A percentile compares a stretch with the other conserved stretches of the same genome.
phyloP scores from a whole-genome alignment of 1,140 invertebrate genomes.

The Ridgeia piscesae region DNA sequence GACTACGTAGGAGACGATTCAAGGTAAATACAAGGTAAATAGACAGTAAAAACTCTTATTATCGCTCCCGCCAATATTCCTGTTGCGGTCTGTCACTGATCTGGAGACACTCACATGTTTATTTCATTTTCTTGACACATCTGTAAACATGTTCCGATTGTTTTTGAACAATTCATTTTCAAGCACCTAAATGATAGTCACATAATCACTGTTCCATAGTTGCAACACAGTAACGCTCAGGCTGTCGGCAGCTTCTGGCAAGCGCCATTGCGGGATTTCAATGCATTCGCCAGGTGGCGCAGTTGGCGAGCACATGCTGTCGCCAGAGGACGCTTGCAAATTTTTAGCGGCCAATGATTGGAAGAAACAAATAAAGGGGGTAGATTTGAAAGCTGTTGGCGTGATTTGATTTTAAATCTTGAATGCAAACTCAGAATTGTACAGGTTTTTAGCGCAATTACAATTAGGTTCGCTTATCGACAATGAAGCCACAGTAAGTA shows the following conservation, averaged over 20 bases:
- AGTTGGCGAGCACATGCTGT: not conserved
- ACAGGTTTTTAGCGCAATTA: not conserved
- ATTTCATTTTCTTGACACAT: not conserved
- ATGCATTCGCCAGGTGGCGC: too few relatives aligned
- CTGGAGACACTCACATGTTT: not conserved
- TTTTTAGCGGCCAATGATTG: not conserved
- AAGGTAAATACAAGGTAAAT: too few relatives aligned
- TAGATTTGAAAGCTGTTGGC: not conserved
- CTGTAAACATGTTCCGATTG: not conserved
- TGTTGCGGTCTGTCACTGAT: not conserved
- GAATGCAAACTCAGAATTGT: not conserved
- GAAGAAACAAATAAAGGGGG: not conserved
- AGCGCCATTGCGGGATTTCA: not conserved
- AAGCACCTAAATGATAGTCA: not conserved
- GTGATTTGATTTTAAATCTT: not conserved
- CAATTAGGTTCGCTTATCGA: not conserved
- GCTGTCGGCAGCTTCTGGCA: too few relatives aligned
- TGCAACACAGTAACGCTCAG: not conserved
- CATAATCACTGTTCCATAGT: not conserved
- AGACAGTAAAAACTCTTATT: not conserved
- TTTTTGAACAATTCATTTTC: not conserved
- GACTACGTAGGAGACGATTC: too few relatives aligned
- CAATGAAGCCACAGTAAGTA: slow-evolving; percentile 5
- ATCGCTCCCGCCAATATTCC: not conserved
- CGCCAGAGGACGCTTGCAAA: not conserved